Percentiles rank a stretch among this genome's conserved stretches.
Conservation (phyloP, 2,888 invertebrate genomes). For the Phengaris arion region DNA sequence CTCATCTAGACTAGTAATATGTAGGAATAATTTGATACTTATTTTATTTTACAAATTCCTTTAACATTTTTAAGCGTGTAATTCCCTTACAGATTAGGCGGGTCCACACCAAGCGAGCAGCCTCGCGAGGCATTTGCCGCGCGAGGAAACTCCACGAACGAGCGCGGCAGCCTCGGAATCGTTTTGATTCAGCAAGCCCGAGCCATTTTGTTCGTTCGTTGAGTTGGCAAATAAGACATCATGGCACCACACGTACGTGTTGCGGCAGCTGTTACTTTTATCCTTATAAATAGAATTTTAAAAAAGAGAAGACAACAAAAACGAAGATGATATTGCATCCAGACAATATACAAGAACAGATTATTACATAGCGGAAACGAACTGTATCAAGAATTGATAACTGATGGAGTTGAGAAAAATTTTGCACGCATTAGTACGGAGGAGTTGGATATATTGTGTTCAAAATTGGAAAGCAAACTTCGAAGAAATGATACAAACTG, state of each 20-base stretch:
- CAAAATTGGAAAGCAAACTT: constrained; percentile 15
- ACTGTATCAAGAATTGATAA: not conserved
- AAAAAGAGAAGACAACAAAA: constrained; percentile 37
- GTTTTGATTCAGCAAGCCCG: constrained; percentile 33
- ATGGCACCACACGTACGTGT: constrained; percentile 39
- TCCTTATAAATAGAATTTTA: constrained; percentile 35
- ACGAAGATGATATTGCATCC: constrained; percentile 33
- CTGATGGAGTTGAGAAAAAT: no score
- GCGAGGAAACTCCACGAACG: not conserved
- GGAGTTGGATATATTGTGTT: constrained; percentile 16
- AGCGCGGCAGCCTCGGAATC: constrained; percentile 30
- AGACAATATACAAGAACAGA: constrained; percentile 17
- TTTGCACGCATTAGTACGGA: not conserved
- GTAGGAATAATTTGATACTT: no score
- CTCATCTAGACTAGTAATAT: no score
- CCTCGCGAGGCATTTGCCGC: no score
- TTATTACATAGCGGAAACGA: not conserved
- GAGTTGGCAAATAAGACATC: constrained; percentile 31
- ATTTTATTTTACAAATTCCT: no score
- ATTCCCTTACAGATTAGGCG: no score
- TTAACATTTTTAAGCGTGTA: no score
- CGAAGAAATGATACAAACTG: constrained; percentile 10
- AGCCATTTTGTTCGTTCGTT: constrained; percentile 23
- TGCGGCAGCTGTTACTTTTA: constrained; percentile 35
- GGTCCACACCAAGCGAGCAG: no score